These are phyloP conservation scores for Heterohyrax brucei DNA, from an alignment of 2,797 vertebrate species.

Conservation along the genomic window DNA sequence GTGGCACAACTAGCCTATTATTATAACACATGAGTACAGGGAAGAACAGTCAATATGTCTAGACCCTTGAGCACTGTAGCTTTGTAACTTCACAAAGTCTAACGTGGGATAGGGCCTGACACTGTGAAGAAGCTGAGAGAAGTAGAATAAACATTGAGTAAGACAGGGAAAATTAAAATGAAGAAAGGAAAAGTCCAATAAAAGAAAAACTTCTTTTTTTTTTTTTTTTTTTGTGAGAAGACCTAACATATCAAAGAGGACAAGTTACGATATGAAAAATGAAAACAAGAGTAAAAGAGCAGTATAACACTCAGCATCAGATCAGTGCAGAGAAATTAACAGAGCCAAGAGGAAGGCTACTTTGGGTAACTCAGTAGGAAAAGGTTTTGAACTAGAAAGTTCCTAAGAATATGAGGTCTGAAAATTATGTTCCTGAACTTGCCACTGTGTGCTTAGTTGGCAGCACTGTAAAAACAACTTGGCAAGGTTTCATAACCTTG, in stretches of 20 bases:
- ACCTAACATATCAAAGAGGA: background rate
- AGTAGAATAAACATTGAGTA: no score
- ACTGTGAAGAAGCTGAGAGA: background rate
- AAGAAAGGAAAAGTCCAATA: no score
- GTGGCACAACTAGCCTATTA: background rate
- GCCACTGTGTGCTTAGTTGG: no score
- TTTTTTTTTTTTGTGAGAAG: background rate
- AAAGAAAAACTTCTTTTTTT: no score
- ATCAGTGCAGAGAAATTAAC: background rate
- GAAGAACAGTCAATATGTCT: background rate
- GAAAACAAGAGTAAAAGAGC: no score
- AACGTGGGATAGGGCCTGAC: background rate
- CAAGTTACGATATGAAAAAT: background rate
- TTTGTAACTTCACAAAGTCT: background rate
- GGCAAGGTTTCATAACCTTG: no score
- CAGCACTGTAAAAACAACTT: no score
- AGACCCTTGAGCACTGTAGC: background rate
- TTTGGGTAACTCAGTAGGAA: background rate
- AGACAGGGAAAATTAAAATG: no score
- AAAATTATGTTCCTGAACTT: no score
- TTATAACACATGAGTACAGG: background rate
- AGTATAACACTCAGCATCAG: rapidly evolving
- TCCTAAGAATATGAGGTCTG: background rate
- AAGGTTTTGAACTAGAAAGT: background rate
- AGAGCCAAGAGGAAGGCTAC: background rate